Percentiles rank a stretch among this genome's conserved stretches.
These are phyloP conservation scores for Eumaeus atala DNA, from an alignment of 1,140 invertebrate species.

Conservation along the genomic window DNA sequence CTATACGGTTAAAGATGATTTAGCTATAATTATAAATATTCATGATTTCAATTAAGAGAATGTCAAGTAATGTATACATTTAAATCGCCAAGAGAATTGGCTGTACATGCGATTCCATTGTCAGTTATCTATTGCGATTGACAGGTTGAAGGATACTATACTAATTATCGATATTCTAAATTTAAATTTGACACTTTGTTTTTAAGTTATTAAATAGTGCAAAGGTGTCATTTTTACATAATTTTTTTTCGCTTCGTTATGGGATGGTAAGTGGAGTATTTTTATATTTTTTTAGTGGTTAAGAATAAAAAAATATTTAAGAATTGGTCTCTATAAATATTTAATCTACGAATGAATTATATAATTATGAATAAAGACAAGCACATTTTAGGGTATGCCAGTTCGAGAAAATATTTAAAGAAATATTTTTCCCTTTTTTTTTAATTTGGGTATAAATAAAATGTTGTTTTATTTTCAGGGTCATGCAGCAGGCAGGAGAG, in stretches of 20 bases:
- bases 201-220: too few relatives aligned
- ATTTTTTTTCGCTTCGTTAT: neutral
- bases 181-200: slow-evolving; percentile 7
- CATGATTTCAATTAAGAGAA: slow-evolving; percentile 2
- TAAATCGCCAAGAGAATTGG: slow-evolving; percentile 2
- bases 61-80: neutral
- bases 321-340: too few relatives aligned
- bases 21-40: neutral
- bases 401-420: too few relatives aligned
- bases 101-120: neutral
- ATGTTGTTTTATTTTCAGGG: slow-evolving; percentile 47
- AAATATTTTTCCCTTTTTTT: too few relatives aligned
- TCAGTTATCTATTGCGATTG: neutral
- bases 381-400: too few relatives aligned
- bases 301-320: too few relatives aligned
- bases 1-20: neutral
- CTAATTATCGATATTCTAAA: neutral
- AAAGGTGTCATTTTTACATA: too few relatives aligned
- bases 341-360: too few relatives aligned
- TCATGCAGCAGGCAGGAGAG: slow-evolving; percentile 75
- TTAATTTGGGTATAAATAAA: neutral
- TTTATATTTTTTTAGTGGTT: too few relatives aligned
- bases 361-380: too few relatives aligned
- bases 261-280: neutral
- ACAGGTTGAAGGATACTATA: neutral